Conservation (phyloP, 2,113 vertebrate species). For the Colaptes auratus region DNA sequence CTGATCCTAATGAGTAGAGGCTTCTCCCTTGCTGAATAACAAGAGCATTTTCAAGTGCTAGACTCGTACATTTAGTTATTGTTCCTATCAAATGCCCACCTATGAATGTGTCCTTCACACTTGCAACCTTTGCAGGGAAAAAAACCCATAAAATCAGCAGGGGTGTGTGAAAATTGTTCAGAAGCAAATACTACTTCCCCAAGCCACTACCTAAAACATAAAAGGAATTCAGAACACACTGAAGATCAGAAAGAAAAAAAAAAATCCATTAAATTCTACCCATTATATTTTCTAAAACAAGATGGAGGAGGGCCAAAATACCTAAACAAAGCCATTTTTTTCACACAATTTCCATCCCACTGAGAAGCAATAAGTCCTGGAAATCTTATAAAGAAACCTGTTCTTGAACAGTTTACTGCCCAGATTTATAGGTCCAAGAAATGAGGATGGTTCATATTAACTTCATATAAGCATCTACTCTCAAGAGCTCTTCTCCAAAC, state of each 20-base stretch:
- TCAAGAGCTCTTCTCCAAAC: background rate
- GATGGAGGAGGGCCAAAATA: slow-evolving; percentile 36
- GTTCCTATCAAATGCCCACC: background rate
- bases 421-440: slow-evolving; percentile 55
- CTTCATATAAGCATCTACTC: slow-evolving; percentile 21
- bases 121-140: background rate
- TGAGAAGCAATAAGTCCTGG: slow-evolving; percentile 49
- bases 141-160: background rate
- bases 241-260: slow-evolving; percentile 4
- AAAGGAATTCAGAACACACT: background rate
- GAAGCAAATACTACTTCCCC: background rate
- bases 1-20: background rate
- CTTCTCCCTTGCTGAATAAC: background rate
- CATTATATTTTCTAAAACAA: slow-evolving; percentile 42
- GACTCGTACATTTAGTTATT: background rate
- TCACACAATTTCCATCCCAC: slow-evolving; percentile 34
- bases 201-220: background rate
- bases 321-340: slow-evolving; percentile 40
- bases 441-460: slow-evolving; percentile 61
- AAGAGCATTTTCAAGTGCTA: background rate
- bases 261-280: slow-evolving; percentile 13
- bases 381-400: slow-evolving; percentile 50
- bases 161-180: background rate
- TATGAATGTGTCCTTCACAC: background rate
- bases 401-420: slow-evolving; percentile 45